Conservation (phyloP, 2,888 invertebrate species). For the Monochamus alternatus region DNA sequence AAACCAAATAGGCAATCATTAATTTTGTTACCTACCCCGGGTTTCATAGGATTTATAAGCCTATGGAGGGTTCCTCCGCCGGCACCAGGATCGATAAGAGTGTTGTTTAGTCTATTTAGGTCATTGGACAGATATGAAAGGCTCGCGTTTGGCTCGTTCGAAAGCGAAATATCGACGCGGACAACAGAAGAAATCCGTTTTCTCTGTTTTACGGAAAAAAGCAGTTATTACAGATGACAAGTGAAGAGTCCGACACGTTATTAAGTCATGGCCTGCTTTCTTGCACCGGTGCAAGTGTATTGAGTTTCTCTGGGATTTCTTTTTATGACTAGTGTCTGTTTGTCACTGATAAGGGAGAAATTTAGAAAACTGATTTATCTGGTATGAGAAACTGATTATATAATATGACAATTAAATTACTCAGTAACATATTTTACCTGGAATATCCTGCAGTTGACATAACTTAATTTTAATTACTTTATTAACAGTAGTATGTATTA, state of each 20-base stretch:
- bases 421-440: too few species aligned
- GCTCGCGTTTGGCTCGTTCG: conserved; percentile 2
- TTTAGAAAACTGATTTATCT: background rate
- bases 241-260: background rate
- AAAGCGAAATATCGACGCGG: conserved; percentile 13
- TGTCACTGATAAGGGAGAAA: conserved; percentile 6
- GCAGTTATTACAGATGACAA: background rate
- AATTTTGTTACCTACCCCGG: conserved; percentile 7
- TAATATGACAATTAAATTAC: too few species aligned
- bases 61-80: conserved; percentile 9
- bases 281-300: background rate
- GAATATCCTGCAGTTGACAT: too few species aligned
- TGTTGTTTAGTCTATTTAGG: conserved; percentile 40
- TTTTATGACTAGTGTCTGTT: background rate
- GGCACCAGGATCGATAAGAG: conserved; percentile 27
- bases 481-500: too few species aligned
- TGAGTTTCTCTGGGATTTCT: background rate
- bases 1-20: conserved; percentile 5
- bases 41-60: conserved; percentile 15
- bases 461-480: too few species aligned
- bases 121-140: conserved; percentile 32
- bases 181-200: conserved; percentile 7
- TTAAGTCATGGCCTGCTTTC: conserved; percentile 9
- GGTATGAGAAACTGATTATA: background rate
- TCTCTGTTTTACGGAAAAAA: conserved; percentile 11